Conservation (phyloP, 2,888 invertebrate genomes). For the Apomyelois bistriatella region DNA sequence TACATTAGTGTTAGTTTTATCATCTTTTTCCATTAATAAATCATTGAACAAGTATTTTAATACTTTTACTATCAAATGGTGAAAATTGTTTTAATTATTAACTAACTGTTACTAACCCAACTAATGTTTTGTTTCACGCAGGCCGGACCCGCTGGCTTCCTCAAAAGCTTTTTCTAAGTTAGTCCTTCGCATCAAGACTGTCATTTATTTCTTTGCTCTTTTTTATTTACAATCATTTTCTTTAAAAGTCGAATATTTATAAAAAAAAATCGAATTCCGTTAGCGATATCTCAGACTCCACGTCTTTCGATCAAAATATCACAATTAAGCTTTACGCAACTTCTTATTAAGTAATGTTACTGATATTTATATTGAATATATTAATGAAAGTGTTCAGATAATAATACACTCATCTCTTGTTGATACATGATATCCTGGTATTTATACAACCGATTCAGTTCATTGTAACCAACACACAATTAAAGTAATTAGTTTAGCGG, state of each 20-base stretch:
- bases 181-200: slow-evolving; percentile 77
- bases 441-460: slow-evolving; percentile 44
- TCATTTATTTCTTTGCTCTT: slow-evolving; percentile 70
- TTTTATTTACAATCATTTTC: slow-evolving; percentile 48
- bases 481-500: slow-evolving; percentile 70
- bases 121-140: slow-evolving; percentile 66
- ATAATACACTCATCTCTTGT: slow-evolving; percentile 56
- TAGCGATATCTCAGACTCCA: slow-evolving; percentile 54
- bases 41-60: too few relatives aligned
- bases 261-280: slow-evolving; percentile 38
- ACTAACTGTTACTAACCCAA: slow-evolving; percentile 33
- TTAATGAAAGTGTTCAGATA: slow-evolving; percentile 74
- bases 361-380: slow-evolving; percentile 57
- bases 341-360: slow-evolving; percentile 58
- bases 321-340: slow-evolving; percentile 38
- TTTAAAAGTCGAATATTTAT: slow-evolving; percentile 50
- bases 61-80: background rate
- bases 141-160: slow-evolving; percentile 96
- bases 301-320: slow-evolving; percentile 46
- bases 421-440: slow-evolving; percentile 51
- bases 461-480: slow-evolving; percentile 70
- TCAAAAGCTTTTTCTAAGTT: slow-evolving; percentile 96
- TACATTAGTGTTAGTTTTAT: background rate
- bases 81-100: background rate
- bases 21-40: background rate